These are phyloP conservation scores for Parotocinclus haroldoi DNA, from an alignment of 2,797 vertebrate species.

Conservation along the genomic window DNA sequence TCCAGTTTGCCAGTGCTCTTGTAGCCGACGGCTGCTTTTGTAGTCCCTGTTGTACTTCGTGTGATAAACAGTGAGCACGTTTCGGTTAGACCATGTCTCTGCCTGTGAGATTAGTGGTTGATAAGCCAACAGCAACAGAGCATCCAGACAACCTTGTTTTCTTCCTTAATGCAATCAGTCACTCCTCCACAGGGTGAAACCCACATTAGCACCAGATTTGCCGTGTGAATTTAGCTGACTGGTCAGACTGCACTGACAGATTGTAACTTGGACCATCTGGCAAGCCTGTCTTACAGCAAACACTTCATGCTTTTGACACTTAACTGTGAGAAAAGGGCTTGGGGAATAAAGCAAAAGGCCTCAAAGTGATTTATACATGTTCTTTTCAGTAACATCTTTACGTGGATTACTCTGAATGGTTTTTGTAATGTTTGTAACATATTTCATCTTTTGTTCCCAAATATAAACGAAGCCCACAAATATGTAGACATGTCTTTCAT, in stretches of 20 bases:
- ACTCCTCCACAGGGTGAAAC: conserved; percentile 34
- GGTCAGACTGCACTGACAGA: conserved; percentile 58
- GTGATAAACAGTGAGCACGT: too few species aligned
- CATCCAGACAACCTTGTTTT: conserved; percentile 22
- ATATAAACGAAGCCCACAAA: too few species aligned
- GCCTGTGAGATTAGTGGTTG: conserved; percentile 40
- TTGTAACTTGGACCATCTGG: conserved; percentile 61
- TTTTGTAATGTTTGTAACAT: too few species aligned
- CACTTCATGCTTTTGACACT: conserved; percentile 50
- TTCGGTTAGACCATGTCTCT: not conserved
- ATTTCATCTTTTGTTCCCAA: too few species aligned
- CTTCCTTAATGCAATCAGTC: conserved; percentile 33
- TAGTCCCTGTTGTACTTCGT: too few species aligned
- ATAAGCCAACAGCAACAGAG: conserved; percentile 19
- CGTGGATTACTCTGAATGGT: too few species aligned
- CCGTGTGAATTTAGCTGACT: conserved; percentile 58
- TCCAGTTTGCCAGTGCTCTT: too few species aligned
- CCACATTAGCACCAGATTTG: conserved; percentile 51
- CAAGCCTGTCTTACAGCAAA: conserved; percentile 52
- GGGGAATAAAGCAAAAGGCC: not conserved
- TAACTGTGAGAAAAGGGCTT: conserved; percentile 53
- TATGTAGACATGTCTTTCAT: too few species aligned
- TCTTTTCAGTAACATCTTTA: too few species aligned
- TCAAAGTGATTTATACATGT: not conserved
- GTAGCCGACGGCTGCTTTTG: too few species aligned